Percentiles rank a stretch among this genome's conserved stretches.
phyloP scores from a whole-genome alignment of 2,113 vertebrate genomes.

The Callithrix jacchus region DNA sequence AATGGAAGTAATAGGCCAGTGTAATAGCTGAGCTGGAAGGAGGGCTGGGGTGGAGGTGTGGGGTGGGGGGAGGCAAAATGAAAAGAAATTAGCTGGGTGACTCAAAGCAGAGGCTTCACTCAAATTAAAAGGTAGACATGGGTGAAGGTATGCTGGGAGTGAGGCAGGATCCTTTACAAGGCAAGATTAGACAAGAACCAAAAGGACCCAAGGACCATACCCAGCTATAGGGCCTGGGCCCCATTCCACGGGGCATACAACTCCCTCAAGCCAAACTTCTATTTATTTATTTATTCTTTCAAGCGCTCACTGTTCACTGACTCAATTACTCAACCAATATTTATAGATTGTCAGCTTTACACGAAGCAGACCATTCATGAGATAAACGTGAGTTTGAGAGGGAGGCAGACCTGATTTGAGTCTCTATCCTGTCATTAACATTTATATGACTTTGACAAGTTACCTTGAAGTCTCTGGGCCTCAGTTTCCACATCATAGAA shows the following conservation, averaged over 20 bases:
- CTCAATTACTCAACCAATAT: not conserved
- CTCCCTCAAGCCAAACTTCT: not conserved
- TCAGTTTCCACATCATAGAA: not conserved
- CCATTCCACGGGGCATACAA: not conserved
- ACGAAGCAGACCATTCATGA: not conserved
- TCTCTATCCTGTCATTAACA: not conserved
- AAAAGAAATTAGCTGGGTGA: not conserved
- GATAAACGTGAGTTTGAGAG: not conserved
- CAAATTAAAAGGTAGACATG: not conserved
- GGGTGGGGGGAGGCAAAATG: not conserved
- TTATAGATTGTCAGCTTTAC: not conserved
- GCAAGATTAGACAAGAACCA: not conserved
- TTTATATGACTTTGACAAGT: not conserved
- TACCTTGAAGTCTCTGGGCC: not conserved
- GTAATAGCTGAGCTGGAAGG: not conserved
- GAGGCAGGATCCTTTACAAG: not conserved
- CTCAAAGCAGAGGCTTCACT: constrained; percentile 8
- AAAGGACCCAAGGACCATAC: not conserved
- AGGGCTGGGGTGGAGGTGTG: not conserved
- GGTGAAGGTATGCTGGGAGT: not conserved
- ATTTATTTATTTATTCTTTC: not conserved
- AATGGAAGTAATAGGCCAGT: not conserved
- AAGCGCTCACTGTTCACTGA: not conserved
- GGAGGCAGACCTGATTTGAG: not conserved
- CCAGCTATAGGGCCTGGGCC: not conserved